Conservation (phyloP, 2,797 vertebrate species). For the Gambusia yucatana region DNA sequence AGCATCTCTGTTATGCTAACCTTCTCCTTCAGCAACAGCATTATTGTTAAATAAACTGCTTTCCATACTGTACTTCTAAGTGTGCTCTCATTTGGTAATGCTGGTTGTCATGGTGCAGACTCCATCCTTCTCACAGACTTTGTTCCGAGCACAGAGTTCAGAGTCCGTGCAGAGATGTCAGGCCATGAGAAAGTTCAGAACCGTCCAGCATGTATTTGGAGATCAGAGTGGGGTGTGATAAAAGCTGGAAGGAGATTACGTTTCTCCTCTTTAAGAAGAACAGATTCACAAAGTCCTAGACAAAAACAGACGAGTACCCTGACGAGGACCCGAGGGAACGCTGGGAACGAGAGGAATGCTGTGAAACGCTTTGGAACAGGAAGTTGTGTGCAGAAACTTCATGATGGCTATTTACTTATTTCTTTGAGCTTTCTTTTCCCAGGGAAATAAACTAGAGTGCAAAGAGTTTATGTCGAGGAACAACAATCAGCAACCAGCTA, state of each 20-base stretch:
- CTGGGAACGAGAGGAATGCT: conserved; percentile 72
- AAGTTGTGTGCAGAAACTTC: conserved; percentile 37
- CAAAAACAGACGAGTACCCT: conserved; percentile 38
- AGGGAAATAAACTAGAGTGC: conserved; percentile 44
- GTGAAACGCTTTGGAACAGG: conserved; percentile 62
- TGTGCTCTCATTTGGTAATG: conserved; percentile 68
- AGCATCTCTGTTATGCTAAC: conserved; percentile 50
- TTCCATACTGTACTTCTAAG: conserved; percentile 66
- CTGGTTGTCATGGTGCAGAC: conserved; percentile 69
- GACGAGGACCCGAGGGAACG: conserved; percentile 57
- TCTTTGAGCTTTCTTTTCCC: conserved; percentile 61
- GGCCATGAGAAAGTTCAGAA: conserved; percentile 80
- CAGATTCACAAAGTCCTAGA: conserved; percentile 39
- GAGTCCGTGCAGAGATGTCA: conserved; percentile 56
- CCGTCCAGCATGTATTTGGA: conserved; percentile 58
- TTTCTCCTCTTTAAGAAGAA: conserved; percentile 44
- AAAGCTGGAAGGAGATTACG: conserved; percentile 35
- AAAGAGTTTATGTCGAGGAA: conserved; percentile 16
- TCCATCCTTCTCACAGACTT: conserved; percentile 72
- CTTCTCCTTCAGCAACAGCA: conserved; percentile 36
- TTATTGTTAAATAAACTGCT: conserved; percentile 51
- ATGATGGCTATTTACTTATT: conserved; percentile 62
- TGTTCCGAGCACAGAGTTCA: conserved; percentile 34
- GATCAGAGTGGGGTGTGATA: conserved; percentile 47
- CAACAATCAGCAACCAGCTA: conserved; percentile 15